phyloP scores from a whole-genome alignment of 1,140 invertebrate species.

The Meloidogyne exigua region DNA sequence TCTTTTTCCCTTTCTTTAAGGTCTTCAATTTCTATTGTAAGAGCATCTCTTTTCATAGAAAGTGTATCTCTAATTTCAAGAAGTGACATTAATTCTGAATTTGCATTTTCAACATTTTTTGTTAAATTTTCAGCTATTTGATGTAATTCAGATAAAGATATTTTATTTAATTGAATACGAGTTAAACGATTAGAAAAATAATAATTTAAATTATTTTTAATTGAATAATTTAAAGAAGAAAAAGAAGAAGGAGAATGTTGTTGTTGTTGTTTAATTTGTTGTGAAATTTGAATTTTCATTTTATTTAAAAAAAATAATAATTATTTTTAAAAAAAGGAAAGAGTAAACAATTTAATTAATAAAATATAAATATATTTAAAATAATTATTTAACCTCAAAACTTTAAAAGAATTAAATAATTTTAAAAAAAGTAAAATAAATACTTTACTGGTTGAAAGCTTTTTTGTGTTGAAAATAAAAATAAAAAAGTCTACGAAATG shows the following conservation, averaged over 20 bases:
- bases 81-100: constrained; percentile 23
- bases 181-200: background rate
- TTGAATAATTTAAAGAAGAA: background rate
- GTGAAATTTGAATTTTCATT: no score
- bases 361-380: no score
- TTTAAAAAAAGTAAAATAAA: no score
- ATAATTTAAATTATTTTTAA: background rate
- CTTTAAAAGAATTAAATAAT: no score
- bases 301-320: no score
- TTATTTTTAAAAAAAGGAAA: no score
- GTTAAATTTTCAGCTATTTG: constrained; percentile 5
- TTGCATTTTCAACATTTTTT: constrained; percentile 15
- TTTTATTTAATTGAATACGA: constrained; percentile 25
- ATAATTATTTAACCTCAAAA: no score
- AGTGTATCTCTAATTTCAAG: constrained; percentile 27
- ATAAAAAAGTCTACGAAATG: background rate
- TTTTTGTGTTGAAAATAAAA: background rate
- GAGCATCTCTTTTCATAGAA: constrained; percentile 29
- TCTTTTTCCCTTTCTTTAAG: constrained; percentile 10
- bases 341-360: no score
- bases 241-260: no score
- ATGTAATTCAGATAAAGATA: constrained; percentile 3
- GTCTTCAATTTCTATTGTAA: constrained; percentile 28
- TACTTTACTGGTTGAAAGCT: background rate
- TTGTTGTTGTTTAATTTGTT: no score